A percentile compares a stretch with the other conserved stretches of the same genome.
Conservation (phyloP, 2,113 vertebrate genomes). For the Amblyornis subalaris region DNA sequence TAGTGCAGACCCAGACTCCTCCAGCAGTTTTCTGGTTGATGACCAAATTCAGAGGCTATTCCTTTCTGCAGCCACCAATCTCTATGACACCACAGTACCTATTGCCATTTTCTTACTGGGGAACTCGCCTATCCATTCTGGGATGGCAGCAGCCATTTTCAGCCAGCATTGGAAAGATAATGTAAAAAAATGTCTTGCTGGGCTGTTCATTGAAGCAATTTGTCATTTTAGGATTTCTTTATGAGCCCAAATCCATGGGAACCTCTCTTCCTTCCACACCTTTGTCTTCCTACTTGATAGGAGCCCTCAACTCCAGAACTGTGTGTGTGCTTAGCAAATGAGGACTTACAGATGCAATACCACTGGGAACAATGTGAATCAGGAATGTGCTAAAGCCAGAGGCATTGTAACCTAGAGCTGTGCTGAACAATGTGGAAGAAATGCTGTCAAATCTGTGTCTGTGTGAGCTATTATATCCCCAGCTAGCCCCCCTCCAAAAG, state of each 20-base stretch:
- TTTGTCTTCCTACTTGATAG: not conserved
- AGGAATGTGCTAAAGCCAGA: slow-evolving; percentile 10
- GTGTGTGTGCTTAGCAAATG: not conserved
- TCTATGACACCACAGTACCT: not conserved
- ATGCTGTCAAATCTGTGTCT: slow-evolving; percentile 47
- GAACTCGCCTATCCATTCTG: not conserved
- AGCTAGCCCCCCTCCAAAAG: slow-evolving; percentile 47
- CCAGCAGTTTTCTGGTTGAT: not conserved
- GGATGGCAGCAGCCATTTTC: not conserved
- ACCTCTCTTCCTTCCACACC: not conserved
- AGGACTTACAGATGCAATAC: not conserved
- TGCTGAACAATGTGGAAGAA: slow-evolving; percentile 46
- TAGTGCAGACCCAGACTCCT: not conserved
- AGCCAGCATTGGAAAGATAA: not conserved
- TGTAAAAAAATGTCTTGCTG: not conserved
- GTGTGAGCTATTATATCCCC: slow-evolving; percentile 44
- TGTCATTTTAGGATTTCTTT: not conserved
- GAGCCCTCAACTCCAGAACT: not conserved
- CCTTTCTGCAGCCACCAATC: not conserved
- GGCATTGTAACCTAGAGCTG: slow-evolving; percentile 27
- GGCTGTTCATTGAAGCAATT: not conserved
- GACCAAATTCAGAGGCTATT: not conserved
- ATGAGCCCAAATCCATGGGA: not conserved
- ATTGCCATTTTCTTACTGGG: not conserved
- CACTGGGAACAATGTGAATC: not conserved